Evolutionary conservation across 2,888 invertebrate species (phyloP), one percentile per base, ranked within the genome.

Genomic region (Mallateleia sp.): DNA sequence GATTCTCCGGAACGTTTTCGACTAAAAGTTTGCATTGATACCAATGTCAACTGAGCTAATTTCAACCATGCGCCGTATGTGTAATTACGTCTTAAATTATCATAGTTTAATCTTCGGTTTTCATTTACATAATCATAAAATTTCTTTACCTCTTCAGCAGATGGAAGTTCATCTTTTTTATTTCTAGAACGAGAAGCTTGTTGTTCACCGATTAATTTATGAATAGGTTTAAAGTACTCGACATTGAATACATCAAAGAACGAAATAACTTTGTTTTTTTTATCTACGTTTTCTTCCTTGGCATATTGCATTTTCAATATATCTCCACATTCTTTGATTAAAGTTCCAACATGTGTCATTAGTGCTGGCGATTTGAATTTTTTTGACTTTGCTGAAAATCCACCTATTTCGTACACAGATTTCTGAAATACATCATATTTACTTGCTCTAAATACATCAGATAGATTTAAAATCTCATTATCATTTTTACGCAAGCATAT

Each of bases 1-100:
- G 71, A 42, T 50, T 80, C 71, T 0, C 69, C 79, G 0, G 79
- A 38, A 34, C 71, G 24, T 11, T 34, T 32, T 15, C 50, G 50
- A 15, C 28, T 58, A n/a, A n/a, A 78, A 18, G 25, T 32, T 20
- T 78, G 58, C 0, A 78, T 18, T 8, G 32, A 47, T 14, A 32
- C 1, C 18, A 78, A 18, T 5, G 78, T 78, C 24, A 15, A 67
- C 18, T 67, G 14, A 14, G 50, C 9, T n/a, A 78, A 15, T 3
- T 9, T 45, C 24, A 4, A 67, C 67, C 78, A 78, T 1, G 2
- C 2, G 2, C 32, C 18, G 9, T 25, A 45, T 7, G 67, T 18
- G 9, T 24, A 67, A 7, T 58, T 15, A 28, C 32, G 0, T 47
- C 14, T 11, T 25, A 69, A 69, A 1, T 22, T 11, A 3, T 50